Percentiles rank a stretch among this genome's conserved stretches.
Evolutionary conservation across 1,140 invertebrate species (phyloP).

Genomic region (Nasonia longicornis): DNA sequence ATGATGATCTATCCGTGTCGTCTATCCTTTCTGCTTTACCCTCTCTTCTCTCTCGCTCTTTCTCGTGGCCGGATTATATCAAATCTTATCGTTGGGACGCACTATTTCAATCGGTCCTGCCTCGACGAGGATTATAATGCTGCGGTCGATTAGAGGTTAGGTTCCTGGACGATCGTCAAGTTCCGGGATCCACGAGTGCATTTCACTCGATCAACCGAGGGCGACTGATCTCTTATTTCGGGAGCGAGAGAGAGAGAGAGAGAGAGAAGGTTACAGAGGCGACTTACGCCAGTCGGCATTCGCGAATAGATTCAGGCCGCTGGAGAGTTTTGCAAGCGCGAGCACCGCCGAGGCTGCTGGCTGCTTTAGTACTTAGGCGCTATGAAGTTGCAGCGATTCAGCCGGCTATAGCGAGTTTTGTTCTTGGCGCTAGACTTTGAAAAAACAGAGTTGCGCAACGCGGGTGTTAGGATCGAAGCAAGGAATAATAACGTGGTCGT

Average conservation of each 20-base stretch:
- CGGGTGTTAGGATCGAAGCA: background rate
- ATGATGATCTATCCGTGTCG: background rate
- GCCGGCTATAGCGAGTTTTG: background rate
- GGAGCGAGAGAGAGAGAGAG: background rate
- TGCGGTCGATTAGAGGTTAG: background rate
- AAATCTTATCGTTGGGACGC: too few relatives aligned
- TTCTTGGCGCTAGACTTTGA: background rate
- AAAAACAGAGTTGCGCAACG: background rate
- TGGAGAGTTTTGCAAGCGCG: background rate
- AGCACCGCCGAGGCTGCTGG: background rate
- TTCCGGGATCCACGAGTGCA: constrained; percentile 11
- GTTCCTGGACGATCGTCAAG: background rate
- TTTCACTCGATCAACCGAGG: background rate
- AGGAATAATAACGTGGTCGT: background rate
- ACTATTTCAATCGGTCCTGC: too few relatives aligned
- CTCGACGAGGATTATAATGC: background rate
- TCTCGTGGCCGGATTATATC: too few relatives aligned
- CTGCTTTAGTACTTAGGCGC: too few relatives aligned
- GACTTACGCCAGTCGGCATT: background rate
- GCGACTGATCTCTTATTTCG: background rate
- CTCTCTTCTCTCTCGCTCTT: background rate
- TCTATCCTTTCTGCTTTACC: background rate
- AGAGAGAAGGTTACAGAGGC: background rate
- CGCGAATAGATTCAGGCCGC: background rate
- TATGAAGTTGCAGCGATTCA: background rate